Evolutionary conservation across 2,797 vertebrate genomes (phyloP).

Genomic region (Phoxinus dragarum): DNA sequence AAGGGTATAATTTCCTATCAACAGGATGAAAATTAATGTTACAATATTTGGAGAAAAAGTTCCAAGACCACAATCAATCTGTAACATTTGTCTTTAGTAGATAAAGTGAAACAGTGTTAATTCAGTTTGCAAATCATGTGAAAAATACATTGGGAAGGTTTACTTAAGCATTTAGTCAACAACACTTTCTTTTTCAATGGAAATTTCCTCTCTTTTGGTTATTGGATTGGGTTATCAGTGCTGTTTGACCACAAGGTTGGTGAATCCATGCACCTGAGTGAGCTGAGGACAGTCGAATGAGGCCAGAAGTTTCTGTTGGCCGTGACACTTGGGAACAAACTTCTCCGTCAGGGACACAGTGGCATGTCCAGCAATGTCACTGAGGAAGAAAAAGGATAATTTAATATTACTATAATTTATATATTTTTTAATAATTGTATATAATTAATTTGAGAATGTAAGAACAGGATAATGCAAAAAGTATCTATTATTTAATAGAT

Average conservation of each 20-base stretch:
- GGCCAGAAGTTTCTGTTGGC: conserved; percentile 85
- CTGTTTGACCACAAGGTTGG: conserved; percentile 78
- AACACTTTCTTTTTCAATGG: not conserved
- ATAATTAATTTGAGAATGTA: not conserved
- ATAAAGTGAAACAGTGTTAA: not conserved
- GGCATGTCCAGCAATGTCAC: conserved; percentile 72
- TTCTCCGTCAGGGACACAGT: conserved; percentile 82
- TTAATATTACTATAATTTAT: not conserved
- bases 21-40: not conserved
- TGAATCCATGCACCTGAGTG: conserved; percentile 86
- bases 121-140: not conserved
- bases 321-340: conserved; percentile 82
- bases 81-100: not conserved
- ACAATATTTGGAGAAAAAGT: not conserved
- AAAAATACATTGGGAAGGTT: not conserved
- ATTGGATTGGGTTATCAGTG: conserved; percentile 57
- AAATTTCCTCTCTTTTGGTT: not conserved
- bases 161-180: not conserved
- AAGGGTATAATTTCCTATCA: not conserved
- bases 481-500: not conserved
- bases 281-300: conserved; percentile 88
- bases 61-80: not conserved
- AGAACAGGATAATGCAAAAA: not conserved
- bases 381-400: conserved; percentile 52
- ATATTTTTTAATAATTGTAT: not conserved